Conservation (phyloP, 2,888 invertebrate species). For the Operophtera brumata region DNA sequence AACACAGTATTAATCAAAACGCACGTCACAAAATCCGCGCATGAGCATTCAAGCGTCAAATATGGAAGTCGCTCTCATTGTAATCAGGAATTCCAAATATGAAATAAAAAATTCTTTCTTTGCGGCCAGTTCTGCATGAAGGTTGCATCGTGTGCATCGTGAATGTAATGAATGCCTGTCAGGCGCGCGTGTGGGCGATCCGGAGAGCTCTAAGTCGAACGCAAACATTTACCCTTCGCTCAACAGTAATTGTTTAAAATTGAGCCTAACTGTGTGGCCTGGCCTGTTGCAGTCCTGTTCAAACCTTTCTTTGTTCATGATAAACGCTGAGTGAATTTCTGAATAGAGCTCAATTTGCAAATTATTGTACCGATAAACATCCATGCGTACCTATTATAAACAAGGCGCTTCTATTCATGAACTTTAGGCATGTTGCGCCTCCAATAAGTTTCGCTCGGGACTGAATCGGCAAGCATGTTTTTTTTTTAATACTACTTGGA, state of each 20-base stretch:
- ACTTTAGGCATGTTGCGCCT: no score
- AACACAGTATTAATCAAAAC: no score
- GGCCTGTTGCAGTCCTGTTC: constrained; percentile 65
- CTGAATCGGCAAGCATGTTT: no score
- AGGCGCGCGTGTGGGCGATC: constrained; percentile 78
- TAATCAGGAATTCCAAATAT: constrained; percentile 12
- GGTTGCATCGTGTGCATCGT: constrained; percentile 58
- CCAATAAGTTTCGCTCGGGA: no score
- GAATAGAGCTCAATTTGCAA: constrained; percentile 21
- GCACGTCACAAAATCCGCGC: neutral
- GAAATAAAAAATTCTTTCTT: constrained; percentile 15
- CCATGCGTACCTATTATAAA: no score
- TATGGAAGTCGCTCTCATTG: constrained; percentile 1
- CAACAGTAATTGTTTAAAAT: constrained; percentile 81
- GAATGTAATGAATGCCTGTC: constrained; percentile 79
- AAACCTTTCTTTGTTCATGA: constrained; percentile 62
- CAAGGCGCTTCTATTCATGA: no score
- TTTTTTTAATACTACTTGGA: no score
- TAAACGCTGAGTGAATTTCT: constrained; percentile 56
- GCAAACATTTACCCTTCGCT: constrained; percentile 80
- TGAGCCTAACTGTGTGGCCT: constrained; percentile 80
- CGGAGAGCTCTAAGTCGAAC: constrained; percentile 71
- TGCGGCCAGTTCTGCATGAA: constrained; percentile 48
- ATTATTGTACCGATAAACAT: constrained; percentile 25
- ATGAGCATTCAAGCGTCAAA: neutral